A percentile compares a stretch with the other conserved stretches of the same genome.
These are phyloP conservation scores for Pao palembangensis DNA, from an alignment of 2,113 vertebrate genomes.

Conservation along the genomic window DNA sequence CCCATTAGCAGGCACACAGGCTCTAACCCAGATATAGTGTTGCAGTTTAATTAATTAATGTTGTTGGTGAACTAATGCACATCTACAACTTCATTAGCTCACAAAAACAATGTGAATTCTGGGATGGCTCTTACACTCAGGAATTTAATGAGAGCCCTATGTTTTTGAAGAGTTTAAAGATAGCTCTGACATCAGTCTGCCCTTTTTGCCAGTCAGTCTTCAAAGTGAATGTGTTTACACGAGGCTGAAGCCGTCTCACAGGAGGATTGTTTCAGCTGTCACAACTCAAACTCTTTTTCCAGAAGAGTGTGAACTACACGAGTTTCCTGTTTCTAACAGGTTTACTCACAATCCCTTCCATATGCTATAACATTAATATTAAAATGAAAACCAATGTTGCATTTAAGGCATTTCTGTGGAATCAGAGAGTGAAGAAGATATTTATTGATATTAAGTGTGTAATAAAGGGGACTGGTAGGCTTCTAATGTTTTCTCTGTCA, in stretches of 20 bases:
- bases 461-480: conserved; percentile 6
- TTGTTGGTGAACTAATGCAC: too few relatives aligned
- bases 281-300: conserved; percentile 18
- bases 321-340: conserved; percentile 10
- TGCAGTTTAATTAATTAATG: neutral
- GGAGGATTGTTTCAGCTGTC: conserved; percentile 52
- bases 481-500: conserved; percentile 1
- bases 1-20: neutral
- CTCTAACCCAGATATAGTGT: neutral
- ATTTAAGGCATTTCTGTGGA: conserved; percentile 1
- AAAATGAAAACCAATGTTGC: neutral
- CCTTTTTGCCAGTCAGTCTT: conserved; percentile 21
- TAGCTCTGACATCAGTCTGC: conserved; percentile 2
- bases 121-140: neutral
- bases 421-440: conserved; percentile 10
- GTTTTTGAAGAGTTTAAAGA: conserved; percentile 8
- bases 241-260: conserved; percentile 28
- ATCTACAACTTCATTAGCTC: neutral
- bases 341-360: too few relatives aligned
- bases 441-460: conserved; percentile 37
- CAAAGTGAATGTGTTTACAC: conserved; percentile 30
- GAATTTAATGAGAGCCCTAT: neutral
- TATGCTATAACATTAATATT: neutral
- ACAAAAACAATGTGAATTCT: neutral
- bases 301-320: neutral